A percentile compares a stretch with the other conserved stretches of the same genome.
Evolutionary conservation across 2,113 vertebrate genomes (phyloP).

Genomic region (Tupaia chinensis): DNA sequence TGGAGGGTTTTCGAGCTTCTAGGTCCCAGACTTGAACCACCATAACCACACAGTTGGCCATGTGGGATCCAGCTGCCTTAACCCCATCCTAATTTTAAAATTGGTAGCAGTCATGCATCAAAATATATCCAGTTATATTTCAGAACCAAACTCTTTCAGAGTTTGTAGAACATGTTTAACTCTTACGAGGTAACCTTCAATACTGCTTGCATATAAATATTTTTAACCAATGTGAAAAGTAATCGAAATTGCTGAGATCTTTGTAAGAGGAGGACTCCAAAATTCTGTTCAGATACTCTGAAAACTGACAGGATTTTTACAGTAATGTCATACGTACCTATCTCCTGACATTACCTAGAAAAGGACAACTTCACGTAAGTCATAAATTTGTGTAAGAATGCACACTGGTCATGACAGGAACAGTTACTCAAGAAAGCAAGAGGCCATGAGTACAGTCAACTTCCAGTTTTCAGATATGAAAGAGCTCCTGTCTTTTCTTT

Average conservation of each 20-base stretch:
- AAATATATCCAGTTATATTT: conserved; percentile 23
- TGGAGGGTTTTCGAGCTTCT: too few species aligned
- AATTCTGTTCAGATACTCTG: background rate
- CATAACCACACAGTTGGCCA: too few species aligned
- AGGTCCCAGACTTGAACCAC: too few species aligned
- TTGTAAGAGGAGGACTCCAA: conserved; percentile 2
- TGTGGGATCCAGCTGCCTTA: too few species aligned
- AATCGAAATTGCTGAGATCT: background rate
- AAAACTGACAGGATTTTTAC: background rate
- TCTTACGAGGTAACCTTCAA: conserved; percentile 18
- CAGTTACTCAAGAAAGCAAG: conserved; percentile 65
- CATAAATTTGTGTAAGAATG: background rate
- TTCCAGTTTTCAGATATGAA: conserved; percentile 51
- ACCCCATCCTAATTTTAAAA: background rate
- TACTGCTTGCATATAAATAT: background rate
- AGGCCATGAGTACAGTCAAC: conserved; percentile 37
- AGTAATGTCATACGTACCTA: background rate
- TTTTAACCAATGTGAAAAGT: conserved; percentile 48
- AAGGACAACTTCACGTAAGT: conserved; percentile 20
- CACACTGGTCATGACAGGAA: background rate
- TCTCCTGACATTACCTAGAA: background rate
- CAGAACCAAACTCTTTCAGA: background rate
- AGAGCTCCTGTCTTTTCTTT: conserved; percentile 20
- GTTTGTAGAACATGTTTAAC: background rate
- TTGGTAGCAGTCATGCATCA: background rate